A percentile compares a stretch with the other conserved stretches of the same genome.
Conservation (phyloP, 2,888 invertebrate species). For the Lochmaea crataegi region DNA sequence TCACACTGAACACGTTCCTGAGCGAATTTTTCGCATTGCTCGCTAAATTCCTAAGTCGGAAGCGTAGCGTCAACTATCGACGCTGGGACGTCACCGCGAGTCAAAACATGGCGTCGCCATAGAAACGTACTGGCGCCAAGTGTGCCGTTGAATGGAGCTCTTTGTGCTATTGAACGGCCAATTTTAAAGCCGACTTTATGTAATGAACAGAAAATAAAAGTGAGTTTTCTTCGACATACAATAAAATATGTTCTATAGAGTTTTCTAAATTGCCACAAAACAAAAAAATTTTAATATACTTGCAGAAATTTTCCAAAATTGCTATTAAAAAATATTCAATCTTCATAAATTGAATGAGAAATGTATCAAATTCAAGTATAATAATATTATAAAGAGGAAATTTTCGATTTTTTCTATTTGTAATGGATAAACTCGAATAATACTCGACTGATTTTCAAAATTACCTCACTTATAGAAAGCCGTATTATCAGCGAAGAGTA, state of each 20-base stretch:
- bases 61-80: slow-evolving; percentile 46
- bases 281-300: neutral
- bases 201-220: slow-evolving; percentile 18
- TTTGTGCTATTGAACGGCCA: slow-evolving; percentile 25
- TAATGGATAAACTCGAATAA: too few relatives aligned
- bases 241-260: neutral
- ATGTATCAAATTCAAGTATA: too few relatives aligned
- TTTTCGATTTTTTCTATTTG: too few relatives aligned
- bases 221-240: neutral
- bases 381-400: too few relatives aligned
- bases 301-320: too few relatives aligned
- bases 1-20: slow-evolving; percentile 5
- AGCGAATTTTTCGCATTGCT: slow-evolving; percentile 24
- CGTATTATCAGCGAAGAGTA: too few relatives aligned
- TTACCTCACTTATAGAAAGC: too few relatives aligned
- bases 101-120: slow-evolving; percentile 62
- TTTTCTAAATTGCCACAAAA: neutral
- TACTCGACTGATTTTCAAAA: too few relatives aligned
- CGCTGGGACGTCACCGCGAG: slow-evolving; percentile 59
- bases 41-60: slow-evolving; percentile 19
- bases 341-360: too few relatives aligned
- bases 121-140: slow-evolving; percentile 58
- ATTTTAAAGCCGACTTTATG: slow-evolving; percentile 26
- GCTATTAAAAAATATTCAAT: too few relatives aligned
- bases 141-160: slow-evolving; percentile 46